phyloP scores from a whole-genome alignment of 2,113 vertebrate genomes.

The Anseranas semipalmata region DNA sequence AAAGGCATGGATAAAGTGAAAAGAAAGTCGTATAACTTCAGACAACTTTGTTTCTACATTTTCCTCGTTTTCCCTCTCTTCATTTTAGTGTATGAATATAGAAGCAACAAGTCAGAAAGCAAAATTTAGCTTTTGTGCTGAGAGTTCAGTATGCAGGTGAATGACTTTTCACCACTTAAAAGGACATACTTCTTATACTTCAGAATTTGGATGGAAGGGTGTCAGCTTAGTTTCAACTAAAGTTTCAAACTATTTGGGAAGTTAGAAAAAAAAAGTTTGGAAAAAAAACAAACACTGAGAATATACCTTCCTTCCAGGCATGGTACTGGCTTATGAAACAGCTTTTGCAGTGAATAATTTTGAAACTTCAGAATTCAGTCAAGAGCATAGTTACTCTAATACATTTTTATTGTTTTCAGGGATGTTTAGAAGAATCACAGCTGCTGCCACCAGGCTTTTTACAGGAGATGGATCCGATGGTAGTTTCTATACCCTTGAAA shows the following conservation, averaged over 20 bases:
- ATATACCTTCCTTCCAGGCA: neutral
- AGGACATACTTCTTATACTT: neutral
- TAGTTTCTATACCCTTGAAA: constrained; percentile 88
- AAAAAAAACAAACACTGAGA: neutral
- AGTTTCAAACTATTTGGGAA: neutral
- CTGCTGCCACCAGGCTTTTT: constrained; percentile 89
- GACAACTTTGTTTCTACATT: neutral
- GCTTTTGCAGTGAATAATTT: too few relatives aligned
- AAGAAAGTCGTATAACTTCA: neutral
- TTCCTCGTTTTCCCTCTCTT: neutral
- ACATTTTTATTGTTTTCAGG: constrained; percentile 74
- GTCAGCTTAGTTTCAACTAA: neutral
- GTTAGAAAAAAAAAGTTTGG: neutral
- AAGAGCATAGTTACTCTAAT: neutral
- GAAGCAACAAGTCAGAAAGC: neutral
- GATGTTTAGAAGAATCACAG: constrained; percentile 95
- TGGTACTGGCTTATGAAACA: neutral
- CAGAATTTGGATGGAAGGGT: neutral
- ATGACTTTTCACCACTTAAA: neutral
- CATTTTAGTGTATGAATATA: neutral
- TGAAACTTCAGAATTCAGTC: neutral
- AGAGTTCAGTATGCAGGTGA: neutral
- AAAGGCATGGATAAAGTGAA: neutral
- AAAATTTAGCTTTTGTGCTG: neutral
- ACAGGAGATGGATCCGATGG: constrained; percentile 80